Percentiles rank a stretch among this genome's conserved stretches.
Evolutionary conservation across 2,888 invertebrate species (phyloP).

Genomic region (Sialis lutaria): DNA sequence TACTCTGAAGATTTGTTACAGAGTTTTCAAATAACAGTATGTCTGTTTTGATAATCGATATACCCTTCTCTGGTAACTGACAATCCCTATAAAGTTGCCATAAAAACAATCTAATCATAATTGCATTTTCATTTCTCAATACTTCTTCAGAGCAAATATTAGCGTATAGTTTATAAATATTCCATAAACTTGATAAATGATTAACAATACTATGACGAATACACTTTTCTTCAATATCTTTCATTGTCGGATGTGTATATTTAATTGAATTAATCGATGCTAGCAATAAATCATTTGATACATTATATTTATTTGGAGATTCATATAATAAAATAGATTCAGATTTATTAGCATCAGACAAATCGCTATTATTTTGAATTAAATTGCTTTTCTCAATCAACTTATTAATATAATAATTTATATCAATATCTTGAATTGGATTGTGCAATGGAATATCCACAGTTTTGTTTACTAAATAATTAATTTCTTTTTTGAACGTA

Average conservation of each 20-base stretch:
- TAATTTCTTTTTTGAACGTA: not conserved
- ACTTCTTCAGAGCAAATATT: conserved; percentile 16
- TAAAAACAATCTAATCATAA: conserved; percentile 33
- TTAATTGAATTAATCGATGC: too few relatives aligned
- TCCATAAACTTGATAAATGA: conserved; percentile 29
- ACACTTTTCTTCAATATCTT: conserved; percentile 25
- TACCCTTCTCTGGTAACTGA: conserved; percentile 28
- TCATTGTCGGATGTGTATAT: too few relatives aligned
- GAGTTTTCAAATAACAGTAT: conserved; percentile 28
- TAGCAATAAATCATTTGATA: too few relatives aligned
- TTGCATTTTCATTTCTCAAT: conserved; percentile 17
- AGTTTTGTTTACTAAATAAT: conserved; percentile 7
- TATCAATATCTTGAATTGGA: conserved; percentile 24
- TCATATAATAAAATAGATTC: too few relatives aligned
- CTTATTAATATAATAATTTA: conserved; percentile 17
- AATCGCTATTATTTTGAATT: too few relatives aligned
- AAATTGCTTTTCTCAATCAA: too few relatives aligned
- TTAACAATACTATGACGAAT: conserved; percentile 27
- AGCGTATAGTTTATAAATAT: conserved; percentile 34
- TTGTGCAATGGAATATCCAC: conserved; percentile 14
- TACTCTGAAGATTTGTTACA: conserved; percentile 25
- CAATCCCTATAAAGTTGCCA: conserved; percentile 44
- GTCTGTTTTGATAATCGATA: conserved; percentile 34
- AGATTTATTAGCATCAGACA: too few relatives aligned
- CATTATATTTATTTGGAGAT: too few relatives aligned